Evolutionary conservation across 2,113 vertebrate species (phyloP).

Genomic region (Dipodomys spectabilis): DNA sequence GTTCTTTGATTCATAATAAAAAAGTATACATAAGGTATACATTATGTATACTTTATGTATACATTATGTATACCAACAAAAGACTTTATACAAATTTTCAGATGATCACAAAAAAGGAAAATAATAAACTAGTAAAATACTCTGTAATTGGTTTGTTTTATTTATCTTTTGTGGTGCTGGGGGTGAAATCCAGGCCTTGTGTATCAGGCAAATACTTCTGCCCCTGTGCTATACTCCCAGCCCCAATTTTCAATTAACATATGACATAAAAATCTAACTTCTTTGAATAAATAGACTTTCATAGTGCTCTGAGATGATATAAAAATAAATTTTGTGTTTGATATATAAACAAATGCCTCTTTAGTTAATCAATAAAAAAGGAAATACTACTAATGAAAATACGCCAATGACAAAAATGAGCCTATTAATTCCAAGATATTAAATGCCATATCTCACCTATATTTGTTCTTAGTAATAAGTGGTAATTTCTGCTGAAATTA

Average conservation of each 20-base stretch:
- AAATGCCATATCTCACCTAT: neutral
- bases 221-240: no score
- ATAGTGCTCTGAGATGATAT: neutral
- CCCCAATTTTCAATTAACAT: neutral
- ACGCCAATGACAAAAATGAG: neutral
- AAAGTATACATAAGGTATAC: neutral
- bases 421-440: neutral
- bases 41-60: no score
- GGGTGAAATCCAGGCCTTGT: no score
- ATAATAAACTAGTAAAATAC: neutral
- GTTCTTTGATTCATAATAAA: neutral
- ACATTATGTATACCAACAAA: neutral
- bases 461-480: constrained; percentile 11
- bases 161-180: no score
- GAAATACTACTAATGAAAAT: constrained; percentile 21
- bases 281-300: neutral
- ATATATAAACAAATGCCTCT: neutral
- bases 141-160: neutral
- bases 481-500: neutral
- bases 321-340: neutral
- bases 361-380: neutral
- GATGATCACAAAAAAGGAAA: constrained; percentile 5
- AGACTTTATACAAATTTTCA: neutral
- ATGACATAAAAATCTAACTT: neutral
- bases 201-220: no score